Evolutionary conservation across 2,797 vertebrate species (phyloP), one percentile per base, ranked within the genome.

Genomic region (Pseudotriccus pelzelni): DNA sequence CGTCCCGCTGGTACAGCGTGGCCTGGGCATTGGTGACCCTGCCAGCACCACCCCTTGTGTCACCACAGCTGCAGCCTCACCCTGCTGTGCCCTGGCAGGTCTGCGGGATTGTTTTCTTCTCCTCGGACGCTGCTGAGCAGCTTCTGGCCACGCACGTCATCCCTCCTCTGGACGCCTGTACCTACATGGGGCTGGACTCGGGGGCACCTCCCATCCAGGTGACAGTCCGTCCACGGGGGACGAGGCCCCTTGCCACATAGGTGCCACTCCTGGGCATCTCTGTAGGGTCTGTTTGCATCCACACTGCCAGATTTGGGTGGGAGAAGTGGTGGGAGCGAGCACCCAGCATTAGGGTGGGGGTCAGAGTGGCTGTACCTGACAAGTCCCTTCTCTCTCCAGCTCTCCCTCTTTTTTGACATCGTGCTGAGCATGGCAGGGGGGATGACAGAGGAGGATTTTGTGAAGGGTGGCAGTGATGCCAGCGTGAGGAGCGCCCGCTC

Each of bases 361-460:
- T 67, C 44, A 32, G 47, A 14, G 39, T 55, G 37, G 41, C 53
- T 55, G 32, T 21, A 83, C 12, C 21, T 1, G 24, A 28, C 8
- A 36, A 14, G 21, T 73, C 15, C 7, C 50, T 62, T 63, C 44
- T 92, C 62, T 86, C 55, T 44, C 28, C 96, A 99, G 99, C 96
- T 99, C 22, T 99, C 99, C 44, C 98, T 99, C 32, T 99, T 99
- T 98, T 98, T 99, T n/a, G 99, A 99, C 93, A 74, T 99, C n/a
- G 69, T 99, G 85, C 98, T 98, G 95, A 99, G 98, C 95, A 98
- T 99, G 97, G 99, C 99, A 62, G 96, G 67, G 21, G 98, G 98
- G 20, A 41, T 98, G 93, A 98, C 89, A 0, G 96, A 97, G 97
- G 97, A 98, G 14, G 97, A 96, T 69, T 99, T 99, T 86, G 95